Base-by-base conservation (phyloP, 1,140 invertebrate species). In the Cheumatopsyche charites region DNA sequence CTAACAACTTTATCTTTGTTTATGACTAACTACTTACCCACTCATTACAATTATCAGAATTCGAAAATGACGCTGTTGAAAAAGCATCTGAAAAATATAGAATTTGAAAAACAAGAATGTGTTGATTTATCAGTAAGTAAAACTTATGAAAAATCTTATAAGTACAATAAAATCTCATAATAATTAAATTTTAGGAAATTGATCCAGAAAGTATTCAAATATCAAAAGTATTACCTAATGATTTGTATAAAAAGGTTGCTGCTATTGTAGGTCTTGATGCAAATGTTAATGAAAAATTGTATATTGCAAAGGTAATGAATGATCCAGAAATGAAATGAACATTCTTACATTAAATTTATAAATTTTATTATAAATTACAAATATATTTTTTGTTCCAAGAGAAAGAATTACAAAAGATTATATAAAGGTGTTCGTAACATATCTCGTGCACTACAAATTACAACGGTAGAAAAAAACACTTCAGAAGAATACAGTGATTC, bases 211-310 rank as follows among this genome's bases (percentile, higher is more conserved):
- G 80, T 17, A 76, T 70, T 70, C 47, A 70, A 36, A 74, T 84
- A 67, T 75, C 79, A 29, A 78, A 81, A 77, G 77, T 80, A 19
- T 72, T 84, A 47, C 80, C 82, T 5, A 71, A 77, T 36, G 74
- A 82, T 13, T 67, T 82, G 1, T 83, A 80, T 65, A 68, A 79
- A 67, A 79, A 78, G 77, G 80, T 84, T 42, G 74, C 74, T 12
- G 73, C 42, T 65, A 76, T 78, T 9, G 67, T 78, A 11, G 73
- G 70, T 7, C 11, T 70, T 4, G 72, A 78, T 62, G 72, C 77
- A 70, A 21, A 75, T 75, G 25, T 83, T 79, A 74, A 78, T 81
- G 62, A 75, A 26, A 72, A 74, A 67, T 7, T 75, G 6, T 41
- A 72, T 15, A 23, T 47, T n/a, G 62, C 61, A 1, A 75, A 75